Evolutionary conservation across 2,797 vertebrate genomes (phyloP), one percentile per base, ranked within the genome.

Genomic region (Sebastes hubbsi): DNA sequence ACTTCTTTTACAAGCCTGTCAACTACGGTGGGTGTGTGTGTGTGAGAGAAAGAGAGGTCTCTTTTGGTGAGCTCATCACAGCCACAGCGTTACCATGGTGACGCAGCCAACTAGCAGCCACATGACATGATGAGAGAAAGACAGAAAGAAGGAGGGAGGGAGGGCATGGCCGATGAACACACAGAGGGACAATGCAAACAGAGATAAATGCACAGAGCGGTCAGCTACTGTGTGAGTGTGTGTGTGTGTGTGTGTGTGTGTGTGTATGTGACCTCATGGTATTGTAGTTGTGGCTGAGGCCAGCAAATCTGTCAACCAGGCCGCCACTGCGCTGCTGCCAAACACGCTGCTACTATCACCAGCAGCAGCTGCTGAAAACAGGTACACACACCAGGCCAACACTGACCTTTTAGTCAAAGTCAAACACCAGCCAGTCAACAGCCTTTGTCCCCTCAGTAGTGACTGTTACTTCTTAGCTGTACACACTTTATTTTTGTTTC

Each of bases 251-350:
- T 30, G 69, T 46, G 66, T 29, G 42, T 56, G 60, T 46, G 22
- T 55, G 63, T 68, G 63, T 30, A 61, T 61, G 75, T 68, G 69
- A 46, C 46, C 73, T 85, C 79, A 52, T 64, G n/a, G 76, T 74
- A 79, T 88, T 87, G 89, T 85, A 61, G 80, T 69, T 79, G 85
- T 70, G 81, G 91, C 88, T 88, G 91, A 91, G 79, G 78, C 67
- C 72, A 86, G 88, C 91, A 90, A 69, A 85, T 89, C 78, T 83
- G 72, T 78, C 67, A 78, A 80, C 79, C 75, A 73, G 58, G 71
- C 73, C 75, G 79, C 67, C 36, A 9, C 34, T 38, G 54, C 55
- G 59, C 63, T 73, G 68, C 70, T 62, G 74, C 77, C 65, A 83
- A 56, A 82, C 70, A 63, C 2, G 56, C 81, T 38, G 71, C 82